Evolutionary conservation across 2,888 invertebrate genomes (phyloP).

Genomic region (Mesorhabditis sp.): DNA sequence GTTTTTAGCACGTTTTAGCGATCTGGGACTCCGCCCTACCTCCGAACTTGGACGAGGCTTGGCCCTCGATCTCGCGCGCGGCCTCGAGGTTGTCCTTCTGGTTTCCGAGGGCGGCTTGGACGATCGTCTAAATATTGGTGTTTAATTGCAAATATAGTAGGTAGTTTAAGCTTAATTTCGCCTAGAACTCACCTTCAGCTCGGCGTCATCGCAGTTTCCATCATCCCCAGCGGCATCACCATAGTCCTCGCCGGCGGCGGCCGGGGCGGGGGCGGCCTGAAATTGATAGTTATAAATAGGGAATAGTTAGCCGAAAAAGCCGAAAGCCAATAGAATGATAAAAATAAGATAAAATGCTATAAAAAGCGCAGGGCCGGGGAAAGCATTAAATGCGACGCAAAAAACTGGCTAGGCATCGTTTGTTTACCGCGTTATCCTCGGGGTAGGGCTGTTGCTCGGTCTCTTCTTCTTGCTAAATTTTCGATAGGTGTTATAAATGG

Average conservation of each 20-base stretch:
- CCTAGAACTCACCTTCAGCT: constrained; percentile 28
- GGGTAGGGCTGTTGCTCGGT: neutral
- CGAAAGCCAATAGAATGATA: neutral
- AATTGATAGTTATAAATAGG: neutral
- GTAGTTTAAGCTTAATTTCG: constrained; percentile 7
- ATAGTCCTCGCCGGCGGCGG: constrained; percentile 31
- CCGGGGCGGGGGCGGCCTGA: constrained; percentile 21
- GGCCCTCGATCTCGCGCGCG: constrained; percentile 49
- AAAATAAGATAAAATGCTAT: neutral
- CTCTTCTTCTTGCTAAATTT: too few species aligned
- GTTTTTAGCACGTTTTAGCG: neutral
- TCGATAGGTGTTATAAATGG: too few species aligned
- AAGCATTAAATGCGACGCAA: neutral
- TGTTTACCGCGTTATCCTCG: constrained; percentile 2
- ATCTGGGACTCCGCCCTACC: constrained; percentile 18
- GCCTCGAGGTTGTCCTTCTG: constrained; percentile 55
- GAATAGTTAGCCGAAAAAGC: neutral
- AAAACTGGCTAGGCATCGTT: neutral
- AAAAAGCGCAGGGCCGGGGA: neutral
- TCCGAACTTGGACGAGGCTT: constrained; percentile 53
- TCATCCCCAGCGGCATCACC: constrained; percentile 32
- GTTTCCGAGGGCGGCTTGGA: constrained; percentile 30
- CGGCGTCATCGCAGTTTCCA: constrained; percentile 54
- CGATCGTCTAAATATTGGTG: constrained; percentile 21
- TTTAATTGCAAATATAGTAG: neutral